These are phyloP conservation scores for Meriones unguiculatus DNA, from an alignment of 2,113 vertebrate genomes.

Conservation along the genomic window DNA sequence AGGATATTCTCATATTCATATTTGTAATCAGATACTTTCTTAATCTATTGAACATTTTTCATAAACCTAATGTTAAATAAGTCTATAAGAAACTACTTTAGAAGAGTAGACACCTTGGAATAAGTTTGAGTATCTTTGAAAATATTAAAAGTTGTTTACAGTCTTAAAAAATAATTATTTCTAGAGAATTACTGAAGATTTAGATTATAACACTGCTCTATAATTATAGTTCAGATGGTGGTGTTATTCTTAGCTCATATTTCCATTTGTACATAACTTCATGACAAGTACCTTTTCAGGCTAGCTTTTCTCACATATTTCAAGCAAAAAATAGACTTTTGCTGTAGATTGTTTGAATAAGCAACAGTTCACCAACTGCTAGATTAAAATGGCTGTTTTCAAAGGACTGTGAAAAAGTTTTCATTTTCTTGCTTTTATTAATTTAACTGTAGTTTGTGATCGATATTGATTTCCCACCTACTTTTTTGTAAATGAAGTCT, in stretches of 20 bases:
- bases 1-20: neutral
- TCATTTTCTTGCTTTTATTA: neutral
- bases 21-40: neutral
- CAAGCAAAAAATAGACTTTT: constrained; percentile 65
- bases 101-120: neutral
- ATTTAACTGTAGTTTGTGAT: neutral
- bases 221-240: constrained; percentile 76
- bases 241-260: constrained; percentile 73
- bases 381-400: constrained; percentile 29
- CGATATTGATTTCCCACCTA: constrained; percentile 4
- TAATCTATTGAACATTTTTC: neutral
- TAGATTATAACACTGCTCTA: constrained; percentile 55
- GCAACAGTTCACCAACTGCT: constrained; percentile 70
- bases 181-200: constrained; percentile 59
- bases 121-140: constrained; percentile 15
- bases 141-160: constrained; percentile 42
- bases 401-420: neutral
- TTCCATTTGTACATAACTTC: constrained; percentile 77
- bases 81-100: neutral
- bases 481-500: neutral
- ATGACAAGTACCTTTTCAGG: constrained; percentile 76
- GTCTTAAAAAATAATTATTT: constrained; percentile 66
- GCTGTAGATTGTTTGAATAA: constrained; percentile 71
- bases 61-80: constrained; percentile 20
- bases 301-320: constrained; percentile 73